Evolutionary conservation across 2,113 vertebrate species (phyloP).

Genomic region (Notarius lentiginosus): DNA sequence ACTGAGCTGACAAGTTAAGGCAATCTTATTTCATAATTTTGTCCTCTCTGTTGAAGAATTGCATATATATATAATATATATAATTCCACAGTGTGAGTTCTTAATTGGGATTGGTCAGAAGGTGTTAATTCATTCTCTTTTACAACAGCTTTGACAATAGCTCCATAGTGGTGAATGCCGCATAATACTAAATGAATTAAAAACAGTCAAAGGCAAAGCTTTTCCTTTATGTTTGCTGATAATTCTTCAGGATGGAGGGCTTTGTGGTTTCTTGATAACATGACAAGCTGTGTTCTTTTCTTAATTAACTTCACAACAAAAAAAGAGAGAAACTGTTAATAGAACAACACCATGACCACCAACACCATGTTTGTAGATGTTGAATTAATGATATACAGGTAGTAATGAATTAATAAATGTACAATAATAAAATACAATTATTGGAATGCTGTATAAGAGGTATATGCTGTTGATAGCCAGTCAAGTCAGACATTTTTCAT

Average conservation of each 20-base stretch:
- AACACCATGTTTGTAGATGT: neutral
- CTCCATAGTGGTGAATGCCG: neutral
- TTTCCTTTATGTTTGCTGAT: neutral
- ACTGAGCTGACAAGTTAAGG: too few species aligned
- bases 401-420: neutral
- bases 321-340: neutral
- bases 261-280: neutral
- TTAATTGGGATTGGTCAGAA: neutral
- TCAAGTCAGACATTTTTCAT: neutral
- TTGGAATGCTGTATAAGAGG: neutral
- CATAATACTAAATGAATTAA: neutral
- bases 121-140: neutral
- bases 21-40: too few species aligned
- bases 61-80: neutral
- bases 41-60: neutral
- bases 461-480: neutral
- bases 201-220: neutral
- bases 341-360: neutral
- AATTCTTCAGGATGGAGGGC: neutral
- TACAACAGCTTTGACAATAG: neutral
- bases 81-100: neutral
- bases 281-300: neutral
- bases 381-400: too few species aligned
- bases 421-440: neutral
- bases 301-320: neutral